These are phyloP conservation scores for Drosophila monieri DNA, from an alignment of 2,888 invertebrate genomes.

Conservation along the genomic window DNA sequence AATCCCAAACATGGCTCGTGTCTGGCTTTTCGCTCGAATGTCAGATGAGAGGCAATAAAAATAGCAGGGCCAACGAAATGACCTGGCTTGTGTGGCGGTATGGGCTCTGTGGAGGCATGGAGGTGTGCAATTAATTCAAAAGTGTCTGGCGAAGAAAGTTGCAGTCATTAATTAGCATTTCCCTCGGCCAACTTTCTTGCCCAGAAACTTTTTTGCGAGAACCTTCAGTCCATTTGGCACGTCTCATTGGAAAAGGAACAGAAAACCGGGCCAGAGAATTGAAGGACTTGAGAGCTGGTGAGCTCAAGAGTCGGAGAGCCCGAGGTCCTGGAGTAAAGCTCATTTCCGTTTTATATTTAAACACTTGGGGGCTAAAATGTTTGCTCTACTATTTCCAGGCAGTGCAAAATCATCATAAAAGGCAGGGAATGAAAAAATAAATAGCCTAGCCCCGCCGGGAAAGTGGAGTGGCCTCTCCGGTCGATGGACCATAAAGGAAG, in stretches of 20 bases:
- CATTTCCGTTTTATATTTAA: constrained; percentile 79
- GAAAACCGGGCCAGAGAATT: not conserved
- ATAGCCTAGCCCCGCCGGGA: constrained; percentile 39
- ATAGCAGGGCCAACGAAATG: constrained; percentile 44
- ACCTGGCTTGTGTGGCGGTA: constrained; percentile 15
- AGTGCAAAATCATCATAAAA: constrained; percentile 72
- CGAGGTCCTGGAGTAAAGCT: constrained; percentile 57
- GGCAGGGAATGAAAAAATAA: constrained; percentile 73
- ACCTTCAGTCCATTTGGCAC: constrained; percentile 64
- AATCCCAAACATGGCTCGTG: constrained; percentile 37
- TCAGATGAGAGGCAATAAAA: constrained; percentile 15
- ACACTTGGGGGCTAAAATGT: constrained; percentile 78
- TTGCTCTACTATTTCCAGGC: constrained; percentile 66
- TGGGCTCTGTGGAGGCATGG: constrained; percentile 8
- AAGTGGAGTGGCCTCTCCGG: constrained; percentile 18
- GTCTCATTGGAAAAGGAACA: constrained; percentile 35
- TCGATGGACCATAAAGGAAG: constrained; percentile 16
- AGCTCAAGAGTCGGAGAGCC: not conserved
- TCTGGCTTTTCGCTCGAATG: constrained; percentile 24
- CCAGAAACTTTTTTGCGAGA: constrained; percentile 16
- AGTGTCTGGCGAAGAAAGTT: constrained; percentile 62
- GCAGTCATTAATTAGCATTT: constrained; percentile 72
- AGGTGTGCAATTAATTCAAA: constrained; percentile 55
- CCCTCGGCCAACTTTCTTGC: not conserved
- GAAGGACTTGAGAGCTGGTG: not conserved